Evolutionary conservation across 2,113 vertebrate genomes (phyloP).

Genomic region (Nesospiza acunhae): DNA sequence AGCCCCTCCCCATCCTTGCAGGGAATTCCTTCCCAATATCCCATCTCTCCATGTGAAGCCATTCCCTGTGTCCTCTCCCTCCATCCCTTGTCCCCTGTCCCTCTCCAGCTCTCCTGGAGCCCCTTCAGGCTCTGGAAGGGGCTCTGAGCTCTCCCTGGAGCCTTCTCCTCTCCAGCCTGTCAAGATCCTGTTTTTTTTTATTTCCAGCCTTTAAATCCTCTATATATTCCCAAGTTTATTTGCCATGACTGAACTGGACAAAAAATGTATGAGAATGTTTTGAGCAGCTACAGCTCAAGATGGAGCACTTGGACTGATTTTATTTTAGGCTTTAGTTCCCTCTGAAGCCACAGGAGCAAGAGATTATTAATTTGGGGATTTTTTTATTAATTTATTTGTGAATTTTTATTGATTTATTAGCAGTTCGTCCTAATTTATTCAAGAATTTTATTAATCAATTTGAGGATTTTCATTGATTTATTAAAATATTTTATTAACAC

Average conservation of each 20-base stretch:
- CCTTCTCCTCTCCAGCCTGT: neutral
- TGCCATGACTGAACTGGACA: neutral
- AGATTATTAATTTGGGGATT: neutral
- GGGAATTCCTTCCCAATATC: neutral
- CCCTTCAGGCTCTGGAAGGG: neutral
- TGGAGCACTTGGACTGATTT: neutral
- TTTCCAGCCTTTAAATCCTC: neutral
- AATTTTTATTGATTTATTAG: neutral
- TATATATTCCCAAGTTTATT: neutral
- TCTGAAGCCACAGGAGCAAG: neutral
- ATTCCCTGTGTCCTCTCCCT: neutral
- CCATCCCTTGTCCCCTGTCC: neutral
- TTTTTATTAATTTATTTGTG: neutral
- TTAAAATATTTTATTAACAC: no score
- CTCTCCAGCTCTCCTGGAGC: neutral
- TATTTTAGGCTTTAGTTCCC: neutral
- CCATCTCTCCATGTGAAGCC: neutral
- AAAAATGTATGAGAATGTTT: neutral
- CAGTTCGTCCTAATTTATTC: neutral
- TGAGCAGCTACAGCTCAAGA: neutral
- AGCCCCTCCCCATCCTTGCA: fast-evolving
- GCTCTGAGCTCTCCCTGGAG: neutral
- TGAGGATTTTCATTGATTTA: neutral
- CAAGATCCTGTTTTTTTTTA: neutral
- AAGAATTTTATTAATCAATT: neutral